phyloP scores from a whole-genome alignment of 1,140 invertebrate species.

The Drosophila simulans region DNA sequence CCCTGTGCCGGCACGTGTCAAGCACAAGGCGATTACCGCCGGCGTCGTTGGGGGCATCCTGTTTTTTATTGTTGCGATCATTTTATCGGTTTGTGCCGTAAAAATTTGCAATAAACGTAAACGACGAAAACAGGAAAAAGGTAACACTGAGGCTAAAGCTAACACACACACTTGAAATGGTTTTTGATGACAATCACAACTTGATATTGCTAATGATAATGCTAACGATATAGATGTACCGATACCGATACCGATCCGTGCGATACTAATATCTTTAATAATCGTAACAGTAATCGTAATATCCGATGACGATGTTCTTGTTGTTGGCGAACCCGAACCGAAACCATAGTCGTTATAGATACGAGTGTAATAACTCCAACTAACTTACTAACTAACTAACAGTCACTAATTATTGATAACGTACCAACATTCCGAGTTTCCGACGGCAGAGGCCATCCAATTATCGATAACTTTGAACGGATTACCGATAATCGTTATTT shows the following conservation, averaged over 20 bases:
- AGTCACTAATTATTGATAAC: background rate
- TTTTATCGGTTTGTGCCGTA: conserved; percentile 97
- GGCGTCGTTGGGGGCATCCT: conserved; percentile 97
- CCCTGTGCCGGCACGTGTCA: conserved; percentile 93
- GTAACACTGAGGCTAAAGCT: conserved; percentile 87
- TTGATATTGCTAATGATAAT: conserved; percentile 40
- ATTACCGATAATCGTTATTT: conserved; percentile 17
- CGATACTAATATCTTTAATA: conserved; percentile 20
- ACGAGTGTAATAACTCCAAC: conserved; percentile 13
- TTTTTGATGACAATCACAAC: conserved; percentile 68
- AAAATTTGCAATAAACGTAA: conserved; percentile 99
- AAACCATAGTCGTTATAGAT: conserved; percentile 17
- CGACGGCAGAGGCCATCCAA: conserved; percentile 33
- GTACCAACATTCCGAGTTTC: background rate
- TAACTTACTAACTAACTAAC: conserved; percentile 17
- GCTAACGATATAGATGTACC: conserved; percentile 22
- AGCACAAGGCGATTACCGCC: conserved; percentile 96
- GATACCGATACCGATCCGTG: conserved; percentile 18
- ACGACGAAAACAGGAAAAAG: conserved; percentile 98
- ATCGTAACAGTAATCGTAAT: conserved; percentile 11
- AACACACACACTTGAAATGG: conserved; percentile 79
- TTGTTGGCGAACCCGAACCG: conserved; percentile 46
- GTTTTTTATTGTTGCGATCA: conserved; percentile 98
- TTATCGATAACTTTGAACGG: conserved; percentile 24
- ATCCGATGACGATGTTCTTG: conserved; percentile 48